These are phyloP conservation scores for Amphipoea lucens DNA, from an alignment of 2,888 invertebrate species.

Conservation along the genomic window DNA sequence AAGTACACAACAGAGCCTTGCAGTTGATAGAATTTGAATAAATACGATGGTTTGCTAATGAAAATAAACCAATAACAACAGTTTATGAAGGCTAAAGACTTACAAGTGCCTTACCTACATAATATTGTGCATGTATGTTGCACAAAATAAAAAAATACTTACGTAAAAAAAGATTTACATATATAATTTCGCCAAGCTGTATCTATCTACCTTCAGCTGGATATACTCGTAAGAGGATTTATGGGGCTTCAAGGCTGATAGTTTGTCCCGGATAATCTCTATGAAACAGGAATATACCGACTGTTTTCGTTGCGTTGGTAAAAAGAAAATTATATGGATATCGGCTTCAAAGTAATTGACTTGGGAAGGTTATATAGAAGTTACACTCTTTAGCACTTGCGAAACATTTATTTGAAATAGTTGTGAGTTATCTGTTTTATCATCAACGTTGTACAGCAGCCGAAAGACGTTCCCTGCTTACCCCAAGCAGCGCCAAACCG, in stretches of 20 bases:
- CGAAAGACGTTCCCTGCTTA: background rate
- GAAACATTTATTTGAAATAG: background rate
- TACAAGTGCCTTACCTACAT: background rate
- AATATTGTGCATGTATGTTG: background rate
- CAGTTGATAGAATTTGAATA: background rate
- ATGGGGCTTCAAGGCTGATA: conserved; percentile 17
- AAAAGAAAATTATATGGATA: conserved; percentile 12
- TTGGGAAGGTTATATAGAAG: conserved; percentile 1
- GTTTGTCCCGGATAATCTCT: conserved; percentile 35
- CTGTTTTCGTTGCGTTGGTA: conserved; percentile 12
- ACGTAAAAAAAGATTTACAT: conserved; percentile 6
- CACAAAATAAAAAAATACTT: background rate
- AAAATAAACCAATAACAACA: background rate
- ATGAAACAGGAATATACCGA: conserved; percentile 6
- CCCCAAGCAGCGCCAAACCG: background rate
- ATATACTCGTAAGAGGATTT: conserved; percentile 23
- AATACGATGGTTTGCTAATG: background rate
- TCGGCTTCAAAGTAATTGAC: conserved; percentile 22
- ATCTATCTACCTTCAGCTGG: background rate
- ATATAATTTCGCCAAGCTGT: conserved; percentile 10
- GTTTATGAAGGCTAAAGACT: background rate
- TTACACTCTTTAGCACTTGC: background rate
- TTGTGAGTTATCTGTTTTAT: background rate
- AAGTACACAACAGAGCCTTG: background rate
- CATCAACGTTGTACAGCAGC: background rate